Conservation (phyloP, 2,113 vertebrate genomes). For the Engraulis encrasicolus region DNA sequence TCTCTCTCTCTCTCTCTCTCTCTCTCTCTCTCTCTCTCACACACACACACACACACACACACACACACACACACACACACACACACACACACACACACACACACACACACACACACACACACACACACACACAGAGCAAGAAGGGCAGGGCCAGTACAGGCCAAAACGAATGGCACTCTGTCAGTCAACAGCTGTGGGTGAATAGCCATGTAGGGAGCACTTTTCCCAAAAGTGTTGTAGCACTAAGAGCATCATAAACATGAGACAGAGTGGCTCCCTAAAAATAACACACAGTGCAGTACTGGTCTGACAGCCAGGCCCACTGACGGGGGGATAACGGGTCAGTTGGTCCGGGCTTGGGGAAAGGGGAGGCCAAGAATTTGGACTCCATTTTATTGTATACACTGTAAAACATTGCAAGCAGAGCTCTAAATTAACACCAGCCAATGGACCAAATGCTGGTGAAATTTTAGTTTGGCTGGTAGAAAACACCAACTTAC, state of each 20-base stretch:
- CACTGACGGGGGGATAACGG: too few relatives aligned
- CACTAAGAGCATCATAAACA: slow-evolving; percentile 10
- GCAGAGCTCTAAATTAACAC: too few relatives aligned
- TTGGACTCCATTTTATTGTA: too few relatives aligned
- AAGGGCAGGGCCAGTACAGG: background rate
- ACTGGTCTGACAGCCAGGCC: too few relatives aligned
- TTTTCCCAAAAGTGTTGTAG: slow-evolving; percentile 16
- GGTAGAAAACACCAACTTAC: too few relatives aligned
- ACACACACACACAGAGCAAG: background rate
- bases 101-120: background rate
- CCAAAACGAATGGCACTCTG: slow-evolving; percentile 2
- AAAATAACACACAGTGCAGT: slow-evolving; percentile 4
- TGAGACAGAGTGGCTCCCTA: background rate
- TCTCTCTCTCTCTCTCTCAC: too few relatives aligned
- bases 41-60: slow-evolving; percentile 2
- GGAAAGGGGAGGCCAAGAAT: too few relatives aligned
- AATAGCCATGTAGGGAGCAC: background rate
- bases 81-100: background rate
- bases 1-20: too few relatives aligned
- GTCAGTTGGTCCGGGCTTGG: too few relatives aligned
- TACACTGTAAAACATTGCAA: too few relatives aligned
- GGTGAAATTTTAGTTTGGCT: too few relatives aligned
- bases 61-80: slow-evolving; percentile 21
- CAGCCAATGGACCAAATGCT: too few relatives aligned
- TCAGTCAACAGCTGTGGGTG: slow-evolving; percentile 6